Percentiles rank a stretch among this genome's conserved stretches.
phyloP scores from a whole-genome alignment of 2,888 invertebrate genomes.

The Nomada hirtipes region DNA sequence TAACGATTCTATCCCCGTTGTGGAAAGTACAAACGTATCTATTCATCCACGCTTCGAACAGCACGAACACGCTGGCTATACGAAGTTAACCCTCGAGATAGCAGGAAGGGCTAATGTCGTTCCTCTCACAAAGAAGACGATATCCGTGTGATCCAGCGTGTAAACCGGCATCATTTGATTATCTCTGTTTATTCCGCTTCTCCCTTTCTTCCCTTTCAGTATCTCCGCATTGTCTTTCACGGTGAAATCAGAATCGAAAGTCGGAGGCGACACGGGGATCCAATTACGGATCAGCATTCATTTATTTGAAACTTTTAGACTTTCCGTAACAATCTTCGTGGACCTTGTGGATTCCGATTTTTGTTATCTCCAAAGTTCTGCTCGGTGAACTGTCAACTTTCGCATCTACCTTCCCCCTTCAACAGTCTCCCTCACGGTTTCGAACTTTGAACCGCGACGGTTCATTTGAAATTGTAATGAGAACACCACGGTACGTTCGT shows the following conservation, averaged over 20 bases:
- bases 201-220: neutral
- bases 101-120: conserved; percentile 38
- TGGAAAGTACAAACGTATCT: conserved; percentile 23
- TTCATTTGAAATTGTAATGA: neutral
- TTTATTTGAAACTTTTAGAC: neutral
- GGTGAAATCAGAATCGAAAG: conserved; percentile 20
- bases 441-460: too few species aligned
- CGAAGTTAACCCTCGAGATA: conserved; percentile 36
- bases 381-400: neutral
- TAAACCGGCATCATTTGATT: conserved; percentile 54
- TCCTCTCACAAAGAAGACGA: conserved; percentile 44
- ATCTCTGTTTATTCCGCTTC: conserved; percentile 46
- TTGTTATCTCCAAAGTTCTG: neutral
- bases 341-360: neutral
- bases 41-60: conserved; percentile 19
- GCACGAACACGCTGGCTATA: conserved; percentile 16
- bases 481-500: too few species aligned
- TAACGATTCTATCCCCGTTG: conserved; percentile 10
- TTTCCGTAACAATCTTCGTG: neutral
- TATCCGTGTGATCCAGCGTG: conserved; percentile 40
- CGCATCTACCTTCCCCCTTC: neutral
- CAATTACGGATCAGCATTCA: conserved; percentile 1
- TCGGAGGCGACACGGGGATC: neutral
- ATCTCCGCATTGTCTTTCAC: conserved; percentile 13
- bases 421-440: too few species aligned